phyloP scores from a whole-genome alignment of 1,140 invertebrate species.

The Lordiphosa mommai region DNA sequence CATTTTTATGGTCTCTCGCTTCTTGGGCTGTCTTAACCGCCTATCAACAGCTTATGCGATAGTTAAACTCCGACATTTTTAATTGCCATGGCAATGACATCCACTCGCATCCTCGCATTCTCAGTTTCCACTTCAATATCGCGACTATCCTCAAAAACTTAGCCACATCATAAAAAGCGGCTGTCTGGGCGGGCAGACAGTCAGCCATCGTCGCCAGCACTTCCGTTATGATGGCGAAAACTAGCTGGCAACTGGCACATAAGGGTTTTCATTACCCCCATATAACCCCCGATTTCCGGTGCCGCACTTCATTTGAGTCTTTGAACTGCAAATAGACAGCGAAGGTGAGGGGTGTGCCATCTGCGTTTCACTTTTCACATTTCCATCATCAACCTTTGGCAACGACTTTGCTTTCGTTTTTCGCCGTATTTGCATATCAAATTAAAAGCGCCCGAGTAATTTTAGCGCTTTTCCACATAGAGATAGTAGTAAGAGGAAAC shows the following conservation, averaged over 20 bases:
- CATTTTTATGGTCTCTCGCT: slow-evolving; percentile 25
- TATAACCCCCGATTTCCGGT: slow-evolving; percentile 21
- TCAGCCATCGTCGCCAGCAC: slow-evolving; percentile 40
- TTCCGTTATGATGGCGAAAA: slow-evolving; percentile 45
- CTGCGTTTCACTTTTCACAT: slow-evolving; percentile 75
- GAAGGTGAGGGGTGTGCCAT: slow-evolving; percentile 25
- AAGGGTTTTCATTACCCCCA: slow-evolving; percentile 35
- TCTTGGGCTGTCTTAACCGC: slow-evolving; percentile 34
- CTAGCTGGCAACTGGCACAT: slow-evolving; percentile 24
- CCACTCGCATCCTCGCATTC: slow-evolving; percentile 5
- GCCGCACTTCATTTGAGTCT: slow-evolving; percentile 70
- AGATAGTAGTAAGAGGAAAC: slow-evolving; percentile 29
- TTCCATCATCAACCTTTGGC: slow-evolving; percentile 70
- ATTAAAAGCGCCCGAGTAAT: slow-evolving; percentile 76
- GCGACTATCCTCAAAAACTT: slow-evolving; percentile 57
- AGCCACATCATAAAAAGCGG: slow-evolving; percentile 57
- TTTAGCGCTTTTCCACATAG: slow-evolving; percentile 63
- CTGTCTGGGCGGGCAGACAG: slow-evolving; percentile 25
- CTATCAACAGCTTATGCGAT: slow-evolving; percentile 56
- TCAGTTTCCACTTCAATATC: neutral
- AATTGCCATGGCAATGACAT: slow-evolving; percentile 67
- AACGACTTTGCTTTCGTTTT: slow-evolving; percentile 66
- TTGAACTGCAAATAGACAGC: slow-evolving; percentile 73
- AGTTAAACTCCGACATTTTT: slow-evolving; percentile 63
- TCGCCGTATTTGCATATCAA: slow-evolving; percentile 76